Base-by-base conservation (phyloP, 2,113 vertebrate species). In the Nesogale talazaci region DNA sequence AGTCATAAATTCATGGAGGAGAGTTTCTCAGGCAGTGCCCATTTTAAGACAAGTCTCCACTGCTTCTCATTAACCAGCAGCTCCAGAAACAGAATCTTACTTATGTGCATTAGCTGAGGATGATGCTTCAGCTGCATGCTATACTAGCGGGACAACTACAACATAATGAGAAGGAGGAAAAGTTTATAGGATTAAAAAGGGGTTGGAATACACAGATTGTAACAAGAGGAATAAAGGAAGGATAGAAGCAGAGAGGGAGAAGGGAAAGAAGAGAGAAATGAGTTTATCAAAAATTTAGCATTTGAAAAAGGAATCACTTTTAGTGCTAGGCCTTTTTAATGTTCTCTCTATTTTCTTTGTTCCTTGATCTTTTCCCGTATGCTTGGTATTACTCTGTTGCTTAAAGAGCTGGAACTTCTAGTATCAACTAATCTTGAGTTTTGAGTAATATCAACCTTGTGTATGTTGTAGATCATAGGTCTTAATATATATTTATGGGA, bases 401-500 rank as follows among this genome's bases (percentile, higher is more conserved):
- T 89, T 74, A 52, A 0, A 75, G 22, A 88, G 29, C 76, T 93
- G 90, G 72, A 83, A 94, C 90, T 88, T 85, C 83, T 84, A 88
- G 88, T 87, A 94, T 74, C 72, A 85, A 83, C 57, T 93, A 25
- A 34, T 2, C 27, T 78, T 78, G 57, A 88, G 38, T 46, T 89
- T 84, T 70, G 52, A 38, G 74, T 94, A 85, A 91, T 88, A 67
- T 38, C 78, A 83, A 91, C 46, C 22, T 91, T 77, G 63, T 92
- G 42, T 78, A 23, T 88, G 57, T 40, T 92, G 69, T 95, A 91
- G 94, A 81, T 92, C 63, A 77, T 70, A 36, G 74, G 36, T 91
- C 75, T 82, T 96, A 97, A 97, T 92, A 74, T 19, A 91, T 40
- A 23, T 84, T 93, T 81, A 96, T 96, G 90, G 34, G 46, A 70